Conservation (phyloP, 2,797 vertebrate species). For the Tolypeutes matacus region DNA sequence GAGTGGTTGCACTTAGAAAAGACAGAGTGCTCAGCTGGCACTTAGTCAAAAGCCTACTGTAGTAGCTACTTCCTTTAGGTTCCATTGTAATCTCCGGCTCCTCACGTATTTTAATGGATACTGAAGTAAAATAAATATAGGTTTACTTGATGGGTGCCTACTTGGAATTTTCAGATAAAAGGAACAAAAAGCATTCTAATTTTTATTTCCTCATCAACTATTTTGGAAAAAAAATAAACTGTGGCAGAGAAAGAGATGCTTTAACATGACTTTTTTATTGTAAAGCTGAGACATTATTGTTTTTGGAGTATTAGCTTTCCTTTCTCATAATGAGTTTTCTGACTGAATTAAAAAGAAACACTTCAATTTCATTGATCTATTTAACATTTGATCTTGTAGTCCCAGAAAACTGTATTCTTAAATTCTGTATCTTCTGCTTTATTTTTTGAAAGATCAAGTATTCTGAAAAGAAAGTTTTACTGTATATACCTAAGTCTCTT, state of each 20-base stretch:
- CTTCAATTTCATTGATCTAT: conserved; percentile 63
- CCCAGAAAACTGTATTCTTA: conserved; percentile 55
- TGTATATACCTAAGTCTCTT: conserved; percentile 11
- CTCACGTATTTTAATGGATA: conserved; percentile 56
- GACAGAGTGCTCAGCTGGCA: conserved; percentile 63
- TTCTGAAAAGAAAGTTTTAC: conserved; percentile 21
- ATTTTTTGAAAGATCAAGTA: conserved; percentile 10
- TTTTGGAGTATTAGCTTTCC: conserved; percentile 66
- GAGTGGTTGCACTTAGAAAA: conserved; percentile 70
- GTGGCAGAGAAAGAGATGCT: conserved; percentile 20
- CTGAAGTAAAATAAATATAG: conserved; percentile 67
- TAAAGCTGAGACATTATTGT: conserved; percentile 63
- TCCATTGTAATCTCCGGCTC: conserved; percentile 36
- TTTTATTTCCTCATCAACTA: conserved; percentile 71
- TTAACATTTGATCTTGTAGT: conserved; percentile 44
- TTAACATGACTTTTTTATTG: conserved; percentile 64
- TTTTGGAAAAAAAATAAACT: neutral
- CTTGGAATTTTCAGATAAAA: conserved; percentile 67
- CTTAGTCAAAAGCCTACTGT: conserved; percentile 56
- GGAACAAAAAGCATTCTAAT: conserved; percentile 41
- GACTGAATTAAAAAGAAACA: conserved; percentile 50
- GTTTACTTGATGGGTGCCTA: conserved; percentile 57
- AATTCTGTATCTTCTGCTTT: neutral
- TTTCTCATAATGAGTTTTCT: conserved; percentile 72
- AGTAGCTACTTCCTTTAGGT: conserved; percentile 24